A percentile compares a stretch with the other conserved stretches of the same genome.
phyloP scores from a whole-genome alignment of 2,797 vertebrate species.

The Crypturellus tataupa region DNA sequence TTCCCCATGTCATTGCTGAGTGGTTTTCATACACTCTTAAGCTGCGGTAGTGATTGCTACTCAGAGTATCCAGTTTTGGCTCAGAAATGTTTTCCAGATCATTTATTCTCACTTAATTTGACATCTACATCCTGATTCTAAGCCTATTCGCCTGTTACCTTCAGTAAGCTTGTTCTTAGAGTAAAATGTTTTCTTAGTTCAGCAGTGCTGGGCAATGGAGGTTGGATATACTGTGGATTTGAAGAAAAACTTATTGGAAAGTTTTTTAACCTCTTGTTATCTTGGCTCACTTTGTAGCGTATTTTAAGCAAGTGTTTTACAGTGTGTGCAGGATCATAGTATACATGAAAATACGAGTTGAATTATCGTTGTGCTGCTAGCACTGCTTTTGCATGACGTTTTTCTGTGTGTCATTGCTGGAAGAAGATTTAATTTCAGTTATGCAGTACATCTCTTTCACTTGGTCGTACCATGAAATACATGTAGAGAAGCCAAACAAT shows the following conservation, averaged over 20 bases:
- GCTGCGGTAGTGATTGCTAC: not conserved
- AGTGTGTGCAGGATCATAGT: not conserved
- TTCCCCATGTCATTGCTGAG: not conserved
- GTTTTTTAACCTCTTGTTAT: not conserved
- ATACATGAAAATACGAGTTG: not conserved
- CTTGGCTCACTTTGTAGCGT: not conserved
- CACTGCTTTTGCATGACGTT: not conserved
- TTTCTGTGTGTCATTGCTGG: not conserved
- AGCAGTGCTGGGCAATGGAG: not conserved
- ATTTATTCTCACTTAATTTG: slow-evolving; percentile 21
- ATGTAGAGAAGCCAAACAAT: not conserved
- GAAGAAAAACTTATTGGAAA: not conserved
- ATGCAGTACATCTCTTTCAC: not conserved
- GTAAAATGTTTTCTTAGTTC: not conserved
- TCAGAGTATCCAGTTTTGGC: not conserved
- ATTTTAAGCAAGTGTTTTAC: not conserved
- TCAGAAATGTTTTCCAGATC: not conserved
- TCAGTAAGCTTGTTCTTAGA: not conserved
- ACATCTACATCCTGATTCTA: not conserved
- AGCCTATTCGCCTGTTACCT: not conserved
- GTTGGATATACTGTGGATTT: not conserved
- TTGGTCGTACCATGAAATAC: not conserved
- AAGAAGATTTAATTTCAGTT: not conserved
- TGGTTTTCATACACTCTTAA: not conserved
- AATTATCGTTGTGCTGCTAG: not conserved